A percentile compares a stretch with the other conserved stretches of the same genome.
phyloP scores from a whole-genome alignment of 2,888 invertebrate species.

The Magallana nippona region DNA sequence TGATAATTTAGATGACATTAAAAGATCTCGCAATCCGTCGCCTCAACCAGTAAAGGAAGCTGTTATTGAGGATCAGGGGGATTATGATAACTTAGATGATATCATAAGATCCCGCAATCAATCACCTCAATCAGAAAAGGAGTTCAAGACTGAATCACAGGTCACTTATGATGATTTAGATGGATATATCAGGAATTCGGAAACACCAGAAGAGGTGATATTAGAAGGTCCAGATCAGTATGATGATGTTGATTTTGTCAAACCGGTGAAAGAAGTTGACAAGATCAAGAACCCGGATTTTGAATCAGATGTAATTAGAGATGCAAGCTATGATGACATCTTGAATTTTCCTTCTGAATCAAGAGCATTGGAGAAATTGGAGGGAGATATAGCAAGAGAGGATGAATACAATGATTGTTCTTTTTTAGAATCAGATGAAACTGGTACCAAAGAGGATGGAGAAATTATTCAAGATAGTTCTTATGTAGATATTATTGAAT shows the following conservation, averaged over 20 bases:
- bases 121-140: too few species aligned
- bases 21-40: not conserved
- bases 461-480: not conserved
- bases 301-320: not conserved
- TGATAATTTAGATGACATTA: not conserved
- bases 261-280: not conserved
- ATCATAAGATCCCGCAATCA: too few species aligned
- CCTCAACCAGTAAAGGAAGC: not conserved
- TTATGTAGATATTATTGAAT: not conserved
- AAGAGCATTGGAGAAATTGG: not conserved
- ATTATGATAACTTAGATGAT: too few species aligned
- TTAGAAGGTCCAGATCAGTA: not conserved
- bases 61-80: too few species aligned
- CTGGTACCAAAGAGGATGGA: not conserved
- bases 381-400: not conserved
- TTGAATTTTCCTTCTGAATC: not conserved
- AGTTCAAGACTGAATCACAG: too few species aligned
- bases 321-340: constrained; percentile 15
- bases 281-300: not conserved
- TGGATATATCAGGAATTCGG: not conserved
- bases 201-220: not conserved
- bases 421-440: not conserved
- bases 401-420: not conserved
- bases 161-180: constrained; percentile 15
- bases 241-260: too few species aligned